Conservation (phyloP, 2,888 invertebrate genomes). For the Ichneumon xanthorius region DNA sequence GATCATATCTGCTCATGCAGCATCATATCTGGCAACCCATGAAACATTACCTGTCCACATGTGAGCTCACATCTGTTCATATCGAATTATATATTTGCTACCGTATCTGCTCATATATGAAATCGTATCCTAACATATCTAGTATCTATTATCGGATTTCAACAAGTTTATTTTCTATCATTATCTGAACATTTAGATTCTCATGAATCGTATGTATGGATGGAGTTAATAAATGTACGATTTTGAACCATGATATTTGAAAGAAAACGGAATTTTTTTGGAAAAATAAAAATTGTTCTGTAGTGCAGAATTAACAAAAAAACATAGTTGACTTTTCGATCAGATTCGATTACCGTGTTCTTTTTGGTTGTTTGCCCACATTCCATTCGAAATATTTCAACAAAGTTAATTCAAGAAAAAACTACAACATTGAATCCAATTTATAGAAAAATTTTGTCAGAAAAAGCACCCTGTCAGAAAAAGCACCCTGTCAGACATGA, state of each 20-base stretch:
- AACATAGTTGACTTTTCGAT: background rate
- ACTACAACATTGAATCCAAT: no score
- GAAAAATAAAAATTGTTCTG: background rate
- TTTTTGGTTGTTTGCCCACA: background rate
- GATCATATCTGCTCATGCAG: no score
- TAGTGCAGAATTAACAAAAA: background rate
- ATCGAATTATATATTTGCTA: background rate
- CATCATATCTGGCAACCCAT: no score
- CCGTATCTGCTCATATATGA: no score
- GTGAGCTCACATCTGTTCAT: background rate
- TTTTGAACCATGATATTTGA: background rate
- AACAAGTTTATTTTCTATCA: no score
- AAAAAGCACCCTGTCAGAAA: no score
- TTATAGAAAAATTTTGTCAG: background rate
- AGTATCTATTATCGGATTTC: no score
- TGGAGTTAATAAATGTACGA: background rate
- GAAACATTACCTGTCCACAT: background rate
- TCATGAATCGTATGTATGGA: background rate
- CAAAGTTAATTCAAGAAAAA: background rate
- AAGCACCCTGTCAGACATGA: no score
- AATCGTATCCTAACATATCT: no score
- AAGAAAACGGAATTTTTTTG: background rate
- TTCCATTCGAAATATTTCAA: background rate
- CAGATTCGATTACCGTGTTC: background rate
- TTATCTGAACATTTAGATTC: no score